phyloP scores from a whole-genome alignment of 2,888 invertebrate genomes.

The Plagodis dolabraria region DNA sequence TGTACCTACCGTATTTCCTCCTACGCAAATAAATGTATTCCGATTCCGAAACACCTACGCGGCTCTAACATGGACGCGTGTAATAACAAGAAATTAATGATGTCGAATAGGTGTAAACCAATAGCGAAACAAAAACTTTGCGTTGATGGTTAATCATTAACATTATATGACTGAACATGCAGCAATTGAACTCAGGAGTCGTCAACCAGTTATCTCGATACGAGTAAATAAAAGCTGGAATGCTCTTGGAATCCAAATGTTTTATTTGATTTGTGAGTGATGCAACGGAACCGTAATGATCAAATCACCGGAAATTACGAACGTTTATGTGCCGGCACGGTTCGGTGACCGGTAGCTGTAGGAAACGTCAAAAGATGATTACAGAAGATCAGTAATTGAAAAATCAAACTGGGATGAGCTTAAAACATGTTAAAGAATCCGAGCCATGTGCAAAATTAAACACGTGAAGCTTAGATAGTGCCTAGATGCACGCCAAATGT shows the following conservation, averaged over 20 bases:
- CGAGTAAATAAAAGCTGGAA: constrained; percentile 25
- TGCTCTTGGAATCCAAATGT: constrained; percentile 21
- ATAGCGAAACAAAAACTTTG: constrained; percentile 43
- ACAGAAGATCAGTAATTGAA: constrained; percentile 39
- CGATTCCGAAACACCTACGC: constrained; percentile 53
- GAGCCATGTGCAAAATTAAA: constrained; percentile 56
- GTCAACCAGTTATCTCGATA: constrained; percentile 18
- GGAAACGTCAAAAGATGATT: constrained; percentile 48
- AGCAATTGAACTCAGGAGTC: constrained; percentile 19
- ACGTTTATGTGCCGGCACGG: constrained; percentile 53
- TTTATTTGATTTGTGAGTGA: constrained; percentile 43
- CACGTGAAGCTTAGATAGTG: constrained; percentile 48
- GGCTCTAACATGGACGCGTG: constrained; percentile 47
- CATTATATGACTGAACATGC: constrained; percentile 15
- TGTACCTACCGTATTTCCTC: constrained; percentile 51
- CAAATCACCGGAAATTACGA: constrained; percentile 69
- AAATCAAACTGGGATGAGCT: constrained; percentile 30
- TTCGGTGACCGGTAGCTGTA: constrained; percentile 52
- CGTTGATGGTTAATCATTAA: constrained; percentile 29
- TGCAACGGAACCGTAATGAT: constrained; percentile 58
- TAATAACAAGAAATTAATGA: constrained; percentile 62
- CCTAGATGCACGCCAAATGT: constrained; percentile 59
- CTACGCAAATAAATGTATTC: constrained; percentile 65
- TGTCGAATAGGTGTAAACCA: constrained; percentile 57
- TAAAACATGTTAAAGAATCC: constrained; percentile 41